phyloP scores from a whole-genome alignment of 1,140 invertebrate genomes.

The Papilio xuthus region DNA sequence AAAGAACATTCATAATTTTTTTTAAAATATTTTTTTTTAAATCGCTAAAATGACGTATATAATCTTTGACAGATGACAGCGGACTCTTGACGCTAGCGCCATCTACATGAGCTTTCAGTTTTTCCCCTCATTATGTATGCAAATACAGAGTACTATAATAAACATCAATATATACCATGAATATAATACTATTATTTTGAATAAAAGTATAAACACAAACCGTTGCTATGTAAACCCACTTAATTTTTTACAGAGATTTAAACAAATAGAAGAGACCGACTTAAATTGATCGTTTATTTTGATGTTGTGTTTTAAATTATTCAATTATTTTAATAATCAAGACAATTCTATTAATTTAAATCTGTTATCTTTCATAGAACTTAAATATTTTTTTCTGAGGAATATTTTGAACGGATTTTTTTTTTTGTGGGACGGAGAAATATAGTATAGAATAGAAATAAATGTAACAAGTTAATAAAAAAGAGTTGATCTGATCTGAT shows the following conservation, averaged over 20 bases:
- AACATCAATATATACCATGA: too few species aligned
- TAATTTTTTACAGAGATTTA: background rate
- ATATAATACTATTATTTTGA: too few species aligned
- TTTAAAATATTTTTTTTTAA: too few species aligned
- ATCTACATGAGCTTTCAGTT: too few species aligned
- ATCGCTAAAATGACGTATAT: too few species aligned
- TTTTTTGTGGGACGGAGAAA: constrained; percentile 1
- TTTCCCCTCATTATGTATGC: too few species aligned
- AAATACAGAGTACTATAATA: too few species aligned
- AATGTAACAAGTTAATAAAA: background rate
- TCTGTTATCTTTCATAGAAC: background rate
- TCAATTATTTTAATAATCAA: background rate
- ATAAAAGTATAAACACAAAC: background rate
- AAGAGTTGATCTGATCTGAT: too few species aligned
- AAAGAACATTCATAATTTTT: too few species aligned
- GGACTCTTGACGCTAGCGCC: too few species aligned
- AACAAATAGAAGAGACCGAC: background rate
- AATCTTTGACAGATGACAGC: too few species aligned
- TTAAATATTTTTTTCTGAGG: background rate
- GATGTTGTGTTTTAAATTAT: background rate
- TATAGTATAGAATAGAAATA: background rate
- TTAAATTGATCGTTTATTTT: too few species aligned
- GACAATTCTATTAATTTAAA: background rate
- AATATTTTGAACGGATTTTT: background rate
- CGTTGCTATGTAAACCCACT: background rate